Conservation (phyloP, 2,113 vertebrate species). For the Atlantisia rogersi region DNA sequence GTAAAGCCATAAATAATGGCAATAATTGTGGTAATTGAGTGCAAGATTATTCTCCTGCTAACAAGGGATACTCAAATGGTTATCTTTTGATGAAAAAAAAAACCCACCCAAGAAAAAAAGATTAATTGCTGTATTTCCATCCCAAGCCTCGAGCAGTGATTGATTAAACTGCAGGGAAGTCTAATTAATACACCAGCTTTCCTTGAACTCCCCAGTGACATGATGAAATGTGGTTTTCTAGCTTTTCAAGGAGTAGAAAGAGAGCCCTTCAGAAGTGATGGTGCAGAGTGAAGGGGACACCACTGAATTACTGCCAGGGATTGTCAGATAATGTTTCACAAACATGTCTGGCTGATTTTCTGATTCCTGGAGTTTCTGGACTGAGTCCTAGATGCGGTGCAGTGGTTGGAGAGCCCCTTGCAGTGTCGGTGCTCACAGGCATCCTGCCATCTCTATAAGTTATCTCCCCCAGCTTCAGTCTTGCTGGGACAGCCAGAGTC, state of each 20-base stretch:
- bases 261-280: background rate
- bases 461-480: background rate
- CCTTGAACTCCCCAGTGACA: background rate
- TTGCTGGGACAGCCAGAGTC: background rate
- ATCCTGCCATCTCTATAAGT: background rate
- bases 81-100: background rate
- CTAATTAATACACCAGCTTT: slow-evolving; percentile 62
- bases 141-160: slow-evolving; percentile 1
- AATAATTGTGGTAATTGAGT: background rate
- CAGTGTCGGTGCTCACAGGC: background rate
- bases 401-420: background rate
- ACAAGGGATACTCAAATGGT: background rate
- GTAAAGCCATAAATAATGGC: background rate
- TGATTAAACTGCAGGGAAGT: slow-evolving; percentile 51
- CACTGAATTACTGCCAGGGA: background rate
- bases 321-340: background rate
- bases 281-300: background rate
- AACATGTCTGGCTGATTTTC: background rate
- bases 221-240: background rate
- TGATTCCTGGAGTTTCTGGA: slow-evolving; percentile 31
- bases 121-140: slow-evolving; percentile 46
- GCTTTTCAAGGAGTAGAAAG: background rate
- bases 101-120: background rate
- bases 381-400: background rate
- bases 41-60: slow-evolving; percentile 8